Conservation (phyloP, 1,140 invertebrate species). For the Eciton burchellii region DNA sequence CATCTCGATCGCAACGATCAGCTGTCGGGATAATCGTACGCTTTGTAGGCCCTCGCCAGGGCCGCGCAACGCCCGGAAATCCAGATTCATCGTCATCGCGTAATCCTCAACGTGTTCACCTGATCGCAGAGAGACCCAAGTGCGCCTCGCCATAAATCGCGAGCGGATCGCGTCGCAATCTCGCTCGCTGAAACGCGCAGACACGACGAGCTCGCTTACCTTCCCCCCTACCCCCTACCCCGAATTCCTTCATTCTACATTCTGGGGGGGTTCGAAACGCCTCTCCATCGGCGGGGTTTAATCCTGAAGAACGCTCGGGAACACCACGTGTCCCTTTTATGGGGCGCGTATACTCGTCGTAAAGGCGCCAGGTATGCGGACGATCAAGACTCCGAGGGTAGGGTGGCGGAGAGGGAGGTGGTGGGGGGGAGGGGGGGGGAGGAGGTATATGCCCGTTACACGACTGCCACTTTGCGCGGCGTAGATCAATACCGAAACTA, state of each 20-base stretch:
- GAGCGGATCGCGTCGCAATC: no score
- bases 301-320: background rate
- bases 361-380: background rate
- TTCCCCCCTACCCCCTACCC: no score
- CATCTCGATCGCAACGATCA: conserved; percentile 47
- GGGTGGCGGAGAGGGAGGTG: no score
- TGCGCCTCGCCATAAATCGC: no score
- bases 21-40: conserved; percentile 11
- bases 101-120: no score
- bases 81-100: no score
- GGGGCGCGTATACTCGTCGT: background rate
- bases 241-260: no score
- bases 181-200: no score
- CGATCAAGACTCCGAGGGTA: conserved; percentile 36
- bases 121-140: no score
- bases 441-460: conserved; percentile 15
- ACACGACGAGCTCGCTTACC: no score
- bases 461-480: conserved; percentile 47
- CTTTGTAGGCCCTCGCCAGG: conserved; percentile 8
- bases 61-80: background rate
- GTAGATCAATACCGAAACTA: conserved; percentile 59
- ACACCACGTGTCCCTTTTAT: background rate
- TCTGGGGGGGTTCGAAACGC: no score
- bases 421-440: no score
- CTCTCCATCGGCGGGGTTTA: background rate